Conservation (phyloP, 1,140 invertebrate species). For the Drosophila ercepeae region DNA sequence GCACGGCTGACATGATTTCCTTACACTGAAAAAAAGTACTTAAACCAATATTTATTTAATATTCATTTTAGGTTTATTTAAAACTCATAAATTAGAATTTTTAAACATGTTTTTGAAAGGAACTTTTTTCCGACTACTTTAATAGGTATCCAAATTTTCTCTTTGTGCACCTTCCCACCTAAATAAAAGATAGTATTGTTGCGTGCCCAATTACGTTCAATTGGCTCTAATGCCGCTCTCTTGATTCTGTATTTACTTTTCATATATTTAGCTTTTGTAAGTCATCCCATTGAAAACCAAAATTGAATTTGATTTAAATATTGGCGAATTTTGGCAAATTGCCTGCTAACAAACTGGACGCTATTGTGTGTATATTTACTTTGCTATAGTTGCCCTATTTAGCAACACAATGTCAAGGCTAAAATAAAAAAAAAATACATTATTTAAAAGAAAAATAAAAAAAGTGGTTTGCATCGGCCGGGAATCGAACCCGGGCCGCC, state of each 20-base stretch:
- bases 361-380: constrained; percentile 23
- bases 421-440: constrained; percentile 1
- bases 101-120: too few relatives aligned
- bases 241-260: constrained; percentile 25
- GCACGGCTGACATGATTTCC: constrained; percentile 55
- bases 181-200: constrained; percentile 22
- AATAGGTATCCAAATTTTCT: too few relatives aligned
- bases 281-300: constrained; percentile 16
- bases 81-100: too few relatives aligned
- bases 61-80: too few relatives aligned
- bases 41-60: too few relatives aligned
- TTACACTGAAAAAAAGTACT: constrained; percentile 9
- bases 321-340: constrained; percentile 30
- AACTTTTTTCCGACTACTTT: too few relatives aligned
- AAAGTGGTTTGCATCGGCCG: constrained; percentile 89
- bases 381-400: constrained; percentile 6
- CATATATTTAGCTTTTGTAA: constrained; percentile 8
- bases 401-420: constrained; percentile 30
- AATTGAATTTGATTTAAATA: constrained; percentile 11
- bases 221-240: constrained; percentile 51
- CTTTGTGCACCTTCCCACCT: constrained; percentile 2
- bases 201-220: constrained; percentile 66
- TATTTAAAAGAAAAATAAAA: neutral
- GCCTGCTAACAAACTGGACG: constrained; percentile 34
- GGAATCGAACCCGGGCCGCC: constrained; percentile 94